Conservation (phyloP, 2,888 invertebrate genomes). For the Drosophila heteroneura region DNA sequence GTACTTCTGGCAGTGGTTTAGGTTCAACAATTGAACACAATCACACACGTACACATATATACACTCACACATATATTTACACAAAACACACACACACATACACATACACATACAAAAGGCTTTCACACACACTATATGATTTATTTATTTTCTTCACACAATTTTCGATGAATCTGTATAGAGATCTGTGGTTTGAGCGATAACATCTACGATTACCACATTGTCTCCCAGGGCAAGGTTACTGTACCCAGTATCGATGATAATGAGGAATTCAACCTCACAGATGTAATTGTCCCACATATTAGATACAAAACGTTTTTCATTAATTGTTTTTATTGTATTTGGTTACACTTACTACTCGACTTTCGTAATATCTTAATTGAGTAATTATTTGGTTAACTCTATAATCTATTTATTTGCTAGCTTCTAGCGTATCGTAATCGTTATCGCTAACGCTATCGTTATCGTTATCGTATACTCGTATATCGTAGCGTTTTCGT, state of each 20-base stretch:
- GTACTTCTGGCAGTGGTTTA: conserved; percentile 68
- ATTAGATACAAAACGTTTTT: conserved; percentile 40
- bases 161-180: conserved; percentile 63
- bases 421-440: conserved; percentile 50
- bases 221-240: conserved; percentile 97
- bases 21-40: conserved; percentile 62
- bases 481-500: conserved; percentile 72
- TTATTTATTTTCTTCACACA: conserved; percentile 33
- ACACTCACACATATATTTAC: conserved; percentile 31
- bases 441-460: conserved; percentile 52
- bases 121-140: conserved; percentile 42
- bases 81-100: conserved; percentile 35
- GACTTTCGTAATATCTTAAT: conserved; percentile 53
- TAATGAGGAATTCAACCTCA: conserved; percentile 93
- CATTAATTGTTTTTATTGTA: conserved; percentile 31
- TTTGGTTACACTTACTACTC: conserved; percentile 45
- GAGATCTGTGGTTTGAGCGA: conserved; percentile 89
- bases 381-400: conserved; percentile 68
- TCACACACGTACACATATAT: conserved; percentile 29
- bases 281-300: conserved; percentile 89
- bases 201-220: conserved; percentile 94
- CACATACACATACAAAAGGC: conserved; percentile 23
- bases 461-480: conserved; percentile 39
- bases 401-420: conserved; percentile 27
- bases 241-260: conserved; percentile 97